These are phyloP conservation scores for Laothoe populi DNA, from an alignment of 2,888 invertebrate genomes.

Conservation along the genomic window DNA sequence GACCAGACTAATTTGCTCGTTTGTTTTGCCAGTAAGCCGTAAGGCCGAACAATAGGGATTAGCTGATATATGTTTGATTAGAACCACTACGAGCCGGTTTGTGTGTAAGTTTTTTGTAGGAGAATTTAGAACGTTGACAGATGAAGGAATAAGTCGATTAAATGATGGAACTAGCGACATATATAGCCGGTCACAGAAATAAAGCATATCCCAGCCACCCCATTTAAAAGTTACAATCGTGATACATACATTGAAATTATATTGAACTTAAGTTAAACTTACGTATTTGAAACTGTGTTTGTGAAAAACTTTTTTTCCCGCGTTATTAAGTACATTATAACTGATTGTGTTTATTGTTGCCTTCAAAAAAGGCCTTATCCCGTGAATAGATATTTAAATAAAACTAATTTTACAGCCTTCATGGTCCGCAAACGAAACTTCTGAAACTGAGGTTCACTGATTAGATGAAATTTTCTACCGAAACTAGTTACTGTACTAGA, in stretches of 20 bases:
- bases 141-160: neutral
- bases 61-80: conserved; percentile 59
- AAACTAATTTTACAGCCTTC: too few relatives aligned
- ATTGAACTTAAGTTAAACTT: too few relatives aligned
- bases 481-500: neutral
- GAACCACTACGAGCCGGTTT: conserved; percentile 32
- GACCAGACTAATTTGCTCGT: conserved; percentile 79
- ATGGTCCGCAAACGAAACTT: neutral
- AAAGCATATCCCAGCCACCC: too few relatives aligned
- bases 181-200: too few relatives aligned
- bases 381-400: too few relatives aligned
- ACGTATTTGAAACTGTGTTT: too few relatives aligned
- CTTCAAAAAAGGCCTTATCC: too few relatives aligned
- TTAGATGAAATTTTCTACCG: neutral
- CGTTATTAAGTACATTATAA: too few relatives aligned
- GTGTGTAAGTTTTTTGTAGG: neutral
- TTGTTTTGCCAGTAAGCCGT: conserved; percentile 78
- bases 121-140: neutral
- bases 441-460: neutral
- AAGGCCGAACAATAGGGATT: conserved; percentile 53
- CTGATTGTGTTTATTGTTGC: too few relatives aligned
- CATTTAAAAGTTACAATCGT: too few relatives aligned
- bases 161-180: neutral
- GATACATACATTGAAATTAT: too few relatives aligned
- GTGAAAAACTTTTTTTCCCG: too few relatives aligned